Base-by-base conservation (phyloP, 2,797 vertebrate species). In the Rhinella marina region DNA sequence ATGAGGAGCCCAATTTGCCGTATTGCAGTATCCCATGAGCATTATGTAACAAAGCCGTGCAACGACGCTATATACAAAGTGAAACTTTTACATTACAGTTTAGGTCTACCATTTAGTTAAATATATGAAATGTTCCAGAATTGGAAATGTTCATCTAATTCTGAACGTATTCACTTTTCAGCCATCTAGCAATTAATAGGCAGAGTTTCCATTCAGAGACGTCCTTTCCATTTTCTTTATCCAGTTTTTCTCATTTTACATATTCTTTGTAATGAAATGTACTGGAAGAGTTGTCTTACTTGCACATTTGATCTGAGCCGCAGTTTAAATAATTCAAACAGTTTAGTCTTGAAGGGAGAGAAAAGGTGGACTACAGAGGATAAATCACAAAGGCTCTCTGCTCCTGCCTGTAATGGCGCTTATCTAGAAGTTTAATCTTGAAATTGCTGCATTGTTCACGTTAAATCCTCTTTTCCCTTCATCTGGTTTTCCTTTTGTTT, bases 311-410 rank as follows among this genome's bases (percentile, higher is more conserved):
- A 84, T 84, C 83, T 84, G 41, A 76, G 83, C 72, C 25, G 57
- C 72, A 77, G 56, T 85, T 85, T 85, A 77, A 85, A 85, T 85
- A 85, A 85, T 85, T 85, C 83, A 82, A 68, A 66, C 59, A 85
- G 72, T 85, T 85, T 76, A 64, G 72, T 85, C 72, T 64, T 82
- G 81, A 85, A 85, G 57, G 29, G 56, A 80, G 50, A 80, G 56
- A 80, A 50, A 81, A 41, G 61, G 59, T 81, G 80, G 57, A 85
- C 72, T 50, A 57, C n/a, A 50, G 56, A 77, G 72, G 72, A 77
- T 85, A 85, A 76, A 85, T 85, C 83, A 76, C 72, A 85, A 85
- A 64, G 72, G 72, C 57, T 50, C 32, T 85, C 57, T 75, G 56
- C 54, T 77, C 57, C 70, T 64, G 83, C 72, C 72, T 76, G 70